Base-by-base conservation (phyloP, 37 sponge, comb jelly and placozoan genomes). In the Theonella swinhoei region DNA sequence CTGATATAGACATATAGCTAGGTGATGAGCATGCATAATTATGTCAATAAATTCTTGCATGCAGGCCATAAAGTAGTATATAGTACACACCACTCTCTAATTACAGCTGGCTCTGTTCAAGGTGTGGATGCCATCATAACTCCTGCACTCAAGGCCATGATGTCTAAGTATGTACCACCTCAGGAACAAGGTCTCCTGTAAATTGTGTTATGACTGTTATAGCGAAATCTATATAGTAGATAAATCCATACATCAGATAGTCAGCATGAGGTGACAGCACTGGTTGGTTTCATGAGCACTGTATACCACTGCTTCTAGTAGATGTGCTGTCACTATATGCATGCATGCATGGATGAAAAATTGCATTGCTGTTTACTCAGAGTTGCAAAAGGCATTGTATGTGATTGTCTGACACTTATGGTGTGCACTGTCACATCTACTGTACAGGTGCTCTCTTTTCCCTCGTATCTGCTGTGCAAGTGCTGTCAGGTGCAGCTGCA, bases 371-470 rank as follows among this genome's bases (percentile, higher is more conserved):
- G n/a, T n/a, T n/a, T n/a, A n/a, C n/a, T n/a, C n/a, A n/a, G n/a
- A n/a, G n/a, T n/a, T n/a, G n/a, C n/a, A n/a, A n/a, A n/a, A n/a
- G n/a, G n/a, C n/a, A n/a, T n/a, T n/a, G n/a, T n/a, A n/a, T n/a
- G n/a, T n/a, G n/a, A n/a, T n/a, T n/a, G n/a, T n/a, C n/a, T n/a
- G n/a, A n/a, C n/a, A n/a, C n/a, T n/a, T n/a, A n/a, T n/a, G n/a
- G n/a, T n/a, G n/a, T n/a, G n/a, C n/a, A n/a, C n/a, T n/a, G n/a
- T n/a, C n/a, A n/a, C n/a, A n/a, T n/a, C n/a, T n/a, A n/a, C n/a
- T n/a, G n/a, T n/a, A n/a, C n/a, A 83, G 84, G 84, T 75, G 84
- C 84, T 31, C 25, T 83, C 25, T 75, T 83, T 41, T 83, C 84
- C 7, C 42, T 83, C 24, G 42, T 83, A 14, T 75, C 84, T 3